Evolutionary conservation across 92 coral and sea anemone genomes (phyloP).

Genomic region (Palythoa heliodiscus): DNA sequence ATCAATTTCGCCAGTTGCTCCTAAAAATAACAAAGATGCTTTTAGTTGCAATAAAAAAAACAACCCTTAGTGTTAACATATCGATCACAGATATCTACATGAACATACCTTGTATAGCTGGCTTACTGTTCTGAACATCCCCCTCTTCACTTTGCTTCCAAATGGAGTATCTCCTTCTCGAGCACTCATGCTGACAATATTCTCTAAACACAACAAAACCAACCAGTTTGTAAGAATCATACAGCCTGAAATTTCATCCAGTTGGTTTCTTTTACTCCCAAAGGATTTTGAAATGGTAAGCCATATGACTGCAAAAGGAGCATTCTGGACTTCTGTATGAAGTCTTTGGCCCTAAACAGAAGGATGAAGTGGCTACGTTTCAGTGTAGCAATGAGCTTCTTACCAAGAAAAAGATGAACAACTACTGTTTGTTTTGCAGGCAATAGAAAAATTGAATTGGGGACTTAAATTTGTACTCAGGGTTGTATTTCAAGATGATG

Average conservation of each 20-base stretch:
- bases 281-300: too few relatives aligned
- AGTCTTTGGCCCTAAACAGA: too few relatives aligned
- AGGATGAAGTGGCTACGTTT: too few relatives aligned
- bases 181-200: constrained; percentile 92
- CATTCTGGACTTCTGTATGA: too few relatives aligned
- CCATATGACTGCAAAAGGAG: too few relatives aligned
- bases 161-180: constrained; percentile 89
- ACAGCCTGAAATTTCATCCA: not conserved
- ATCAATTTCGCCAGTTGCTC: constrained; percentile 90
- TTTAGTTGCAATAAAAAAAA: not conserved
- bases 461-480: too few relatives aligned
- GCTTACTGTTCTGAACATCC: constrained; percentile 99
- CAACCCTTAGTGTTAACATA: not conserved
- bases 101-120: constrained; percentile 86
- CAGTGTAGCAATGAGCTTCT: too few relatives aligned
- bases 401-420: too few relatives aligned
- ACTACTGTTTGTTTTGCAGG: too few relatives aligned
- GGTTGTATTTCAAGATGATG: too few relatives aligned
- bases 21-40: constrained; percentile 30
- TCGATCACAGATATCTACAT: too few relatives aligned
- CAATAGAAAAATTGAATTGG: too few relatives aligned
- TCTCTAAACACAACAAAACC: constrained; percentile 56
- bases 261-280: not conserved
- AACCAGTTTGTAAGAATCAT: not conserved
- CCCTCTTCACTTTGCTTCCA: constrained; percentile 98